These are phyloP conservation scores for Pantala flavescens DNA, from an alignment of 1,140 invertebrate genomes.

Conservation along the genomic window DNA sequence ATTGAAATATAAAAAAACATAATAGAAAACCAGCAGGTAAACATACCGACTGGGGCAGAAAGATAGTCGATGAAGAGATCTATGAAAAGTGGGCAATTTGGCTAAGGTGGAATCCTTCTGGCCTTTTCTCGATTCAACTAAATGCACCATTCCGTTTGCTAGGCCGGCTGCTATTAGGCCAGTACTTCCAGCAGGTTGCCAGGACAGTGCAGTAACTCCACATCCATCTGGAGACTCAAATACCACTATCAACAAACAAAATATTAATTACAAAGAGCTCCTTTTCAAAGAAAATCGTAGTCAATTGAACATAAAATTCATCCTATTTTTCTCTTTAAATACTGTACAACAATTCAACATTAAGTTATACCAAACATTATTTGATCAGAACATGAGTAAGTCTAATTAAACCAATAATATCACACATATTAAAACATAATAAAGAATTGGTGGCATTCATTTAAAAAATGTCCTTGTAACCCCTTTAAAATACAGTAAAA, in stretches of 20 bases:
- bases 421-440: no score
- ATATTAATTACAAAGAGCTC: neutral
- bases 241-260: neutral
- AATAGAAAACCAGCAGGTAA: neutral
- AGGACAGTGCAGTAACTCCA: neutral
- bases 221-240: neutral
- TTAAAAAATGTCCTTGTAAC: no score
- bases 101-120: neutral
- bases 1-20: neutral
- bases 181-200: neutral
- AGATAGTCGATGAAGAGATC: neutral
- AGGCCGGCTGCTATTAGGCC: neutral
- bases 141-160: neutral
- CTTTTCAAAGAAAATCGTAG: no score
- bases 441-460: no score
- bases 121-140: neutral
- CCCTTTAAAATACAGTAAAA: no score
- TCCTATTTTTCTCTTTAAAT: no score
- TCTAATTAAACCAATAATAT: no score
- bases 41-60: neutral
- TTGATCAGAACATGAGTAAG: no score
- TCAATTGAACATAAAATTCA: no score
- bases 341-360: no score
- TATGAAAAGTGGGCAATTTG: neutral
- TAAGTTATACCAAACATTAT: no score